Base-by-base conservation (phyloP, 2,888 invertebrate genomes). In the Heliconius aoede region DNA sequence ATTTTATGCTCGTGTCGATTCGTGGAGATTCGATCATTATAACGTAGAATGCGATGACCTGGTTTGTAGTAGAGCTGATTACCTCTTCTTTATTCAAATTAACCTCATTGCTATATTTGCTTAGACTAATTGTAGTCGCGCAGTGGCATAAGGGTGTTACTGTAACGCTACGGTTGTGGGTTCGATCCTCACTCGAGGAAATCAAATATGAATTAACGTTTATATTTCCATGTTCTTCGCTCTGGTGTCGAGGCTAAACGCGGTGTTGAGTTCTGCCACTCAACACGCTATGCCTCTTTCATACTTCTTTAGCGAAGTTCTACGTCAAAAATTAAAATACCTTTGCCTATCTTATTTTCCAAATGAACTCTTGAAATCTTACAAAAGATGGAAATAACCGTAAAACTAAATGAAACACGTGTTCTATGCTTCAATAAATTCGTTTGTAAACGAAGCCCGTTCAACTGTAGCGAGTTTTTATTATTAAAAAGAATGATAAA, bases 341-440 rank as follows among this genome's bases (percentile, higher is more conserved):
- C 30, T 55, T 69, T 69, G n/a, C 28, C 30, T 30, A 55, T 28
- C 51, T 51, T 51, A 68, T 68, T 69, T 69, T 69, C 55, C 30
- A 74, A 74, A 68, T 68, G 74, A 68, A 60, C 74, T 46, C 60
- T 73, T 36, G 28, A 67, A 73, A 67, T 65, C 55, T 68, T 30
- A 67, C 24, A 68, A 67, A 68, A 60, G 74, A 74, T 60, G 60
- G 65, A 74, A 74, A 74, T 69, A 69, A 32, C 69, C 69, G 55
- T 69, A 55, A 32, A 69, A 69, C 69, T 69, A 69, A 69, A 69
- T 69, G 69, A 32, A 55, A 69, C 30, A 69, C 69, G n/a, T 69
- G 69, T 69, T 69, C 51, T 69, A 55, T 69, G 69, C 55, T 69
- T 69, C 69, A 55, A 69, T 55, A 69, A 69, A 55, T 69, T 69